Evolutionary conservation across 2,888 invertebrate genomes (phyloP).

Genomic region (Drosophila demipolita): DNA sequence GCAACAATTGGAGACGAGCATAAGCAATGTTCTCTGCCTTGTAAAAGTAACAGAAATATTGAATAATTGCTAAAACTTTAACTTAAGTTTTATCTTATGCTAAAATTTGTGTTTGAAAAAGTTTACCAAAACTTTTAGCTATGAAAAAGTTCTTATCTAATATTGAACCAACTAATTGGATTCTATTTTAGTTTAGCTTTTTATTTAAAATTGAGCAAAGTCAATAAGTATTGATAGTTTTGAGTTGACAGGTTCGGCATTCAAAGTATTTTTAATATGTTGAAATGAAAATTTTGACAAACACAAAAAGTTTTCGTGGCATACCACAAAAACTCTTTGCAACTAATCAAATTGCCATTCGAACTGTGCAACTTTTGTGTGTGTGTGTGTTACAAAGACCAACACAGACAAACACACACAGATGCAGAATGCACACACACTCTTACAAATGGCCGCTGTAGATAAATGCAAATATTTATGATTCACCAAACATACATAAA

Average conservation of each 20-base stretch:
- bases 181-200: constrained; percentile 9
- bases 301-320: constrained; percentile 51
- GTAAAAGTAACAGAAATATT: neutral
- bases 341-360: constrained; percentile 68
- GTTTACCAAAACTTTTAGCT: neutral
- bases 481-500: neutral
- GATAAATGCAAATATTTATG: constrained; percentile 57
- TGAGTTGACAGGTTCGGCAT: constrained; percentile 12
- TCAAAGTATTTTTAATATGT: constrained; percentile 30
- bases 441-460: constrained; percentile 18
- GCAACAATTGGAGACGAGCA: constrained; percentile 37
- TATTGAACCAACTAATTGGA: constrained; percentile 20
- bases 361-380: constrained; percentile 35
- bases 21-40: constrained; percentile 16
- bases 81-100: neutral
- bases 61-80: neutral
- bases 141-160: constrained; percentile 13
- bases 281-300: constrained; percentile 22
- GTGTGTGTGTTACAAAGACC: neutral
- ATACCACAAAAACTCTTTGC: constrained; percentile 42
- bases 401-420: neutral
- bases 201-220: constrained; percentile 4
- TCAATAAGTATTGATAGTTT: constrained; percentile 2
- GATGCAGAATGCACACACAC: neutral
- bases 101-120: neutral